Percentiles rank a stretch among this genome's conserved stretches.
These are phyloP conservation scores for Coranthus polyacanthus DNA, from an alignment of 2,797 vertebrate genomes.

Conservation along the genomic window DNA sequence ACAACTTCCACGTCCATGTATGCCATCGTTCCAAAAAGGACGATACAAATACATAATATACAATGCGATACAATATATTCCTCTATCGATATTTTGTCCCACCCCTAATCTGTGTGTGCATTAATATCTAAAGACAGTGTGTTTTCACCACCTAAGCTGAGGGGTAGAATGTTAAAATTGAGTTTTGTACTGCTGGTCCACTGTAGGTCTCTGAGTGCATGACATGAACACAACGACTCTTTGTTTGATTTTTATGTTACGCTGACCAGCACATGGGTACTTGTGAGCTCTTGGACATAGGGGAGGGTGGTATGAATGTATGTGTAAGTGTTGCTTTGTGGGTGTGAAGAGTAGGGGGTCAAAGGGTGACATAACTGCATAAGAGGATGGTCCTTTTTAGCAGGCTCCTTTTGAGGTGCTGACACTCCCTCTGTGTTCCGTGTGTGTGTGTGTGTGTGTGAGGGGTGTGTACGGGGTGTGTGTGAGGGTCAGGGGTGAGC, in stretches of 20 bases:
- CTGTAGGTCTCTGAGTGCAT: constrained; percentile 20
- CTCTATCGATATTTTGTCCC: background rate
- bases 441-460: constrained; percentile 12
- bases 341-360: constrained; percentile 47
- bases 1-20: too few relatives aligned
- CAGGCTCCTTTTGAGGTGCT: constrained; percentile 28
- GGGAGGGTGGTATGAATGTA: constrained; percentile 32
- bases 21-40: too few relatives aligned
- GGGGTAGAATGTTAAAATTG: background rate
- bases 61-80: too few relatives aligned
- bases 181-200: background rate
- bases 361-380: constrained; percentile 57
- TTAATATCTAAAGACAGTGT: too few relatives aligned
- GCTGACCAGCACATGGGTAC: constrained; percentile 34
- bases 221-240: constrained; percentile 57
- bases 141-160: background rate
- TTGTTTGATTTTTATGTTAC: constrained; percentile 64
- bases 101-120: too few relatives aligned
- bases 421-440: constrained; percentile 54
- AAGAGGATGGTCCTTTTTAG: constrained; percentile 54
- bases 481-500: constrained; percentile 65
- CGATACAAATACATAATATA: too few relatives aligned
- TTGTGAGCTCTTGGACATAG: constrained; percentile 17
- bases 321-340: constrained; percentile 47
- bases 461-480: constrained; percentile 28